phyloP scores from a whole-genome alignment of 2,113 vertebrate species.

The Erythrocercus mccallii region DNA sequence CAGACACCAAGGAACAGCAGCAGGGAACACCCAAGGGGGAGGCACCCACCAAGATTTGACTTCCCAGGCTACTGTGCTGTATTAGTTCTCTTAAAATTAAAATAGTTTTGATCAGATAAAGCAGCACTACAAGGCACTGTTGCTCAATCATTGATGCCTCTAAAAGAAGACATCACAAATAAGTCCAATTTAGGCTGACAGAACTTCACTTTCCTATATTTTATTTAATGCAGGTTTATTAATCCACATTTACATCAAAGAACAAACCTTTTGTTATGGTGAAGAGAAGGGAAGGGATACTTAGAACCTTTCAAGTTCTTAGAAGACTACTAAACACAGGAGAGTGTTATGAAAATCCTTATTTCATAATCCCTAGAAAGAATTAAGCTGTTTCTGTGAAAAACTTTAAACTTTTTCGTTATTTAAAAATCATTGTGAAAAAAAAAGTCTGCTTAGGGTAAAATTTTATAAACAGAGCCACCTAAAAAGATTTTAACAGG shows the following conservation, averaged over 20 bases:
- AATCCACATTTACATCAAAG: background rate
- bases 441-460: background rate
- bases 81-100: background rate
- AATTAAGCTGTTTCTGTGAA: background rate
- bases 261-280: background rate
- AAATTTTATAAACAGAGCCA: background rate
- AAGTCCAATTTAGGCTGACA: background rate
- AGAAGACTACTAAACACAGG: background rate
- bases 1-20: background rate
- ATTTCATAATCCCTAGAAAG: background rate
- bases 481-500: background rate
- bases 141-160: too few species aligned
- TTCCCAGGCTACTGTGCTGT: background rate
- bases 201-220: background rate
- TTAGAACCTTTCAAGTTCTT: background rate
- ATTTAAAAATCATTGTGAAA: background rate
- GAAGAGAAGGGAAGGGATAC: background rate
- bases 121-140: background rate
- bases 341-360: background rate
- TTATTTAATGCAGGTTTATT: constrained; percentile 28
- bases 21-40: background rate
- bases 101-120: background rate
- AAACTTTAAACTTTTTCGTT: background rate
- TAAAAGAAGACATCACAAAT: background rate
- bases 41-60: background rate